Conservation (phyloP, 2,888 invertebrate species). For the Cyrtodaria siliqua region DNA sequence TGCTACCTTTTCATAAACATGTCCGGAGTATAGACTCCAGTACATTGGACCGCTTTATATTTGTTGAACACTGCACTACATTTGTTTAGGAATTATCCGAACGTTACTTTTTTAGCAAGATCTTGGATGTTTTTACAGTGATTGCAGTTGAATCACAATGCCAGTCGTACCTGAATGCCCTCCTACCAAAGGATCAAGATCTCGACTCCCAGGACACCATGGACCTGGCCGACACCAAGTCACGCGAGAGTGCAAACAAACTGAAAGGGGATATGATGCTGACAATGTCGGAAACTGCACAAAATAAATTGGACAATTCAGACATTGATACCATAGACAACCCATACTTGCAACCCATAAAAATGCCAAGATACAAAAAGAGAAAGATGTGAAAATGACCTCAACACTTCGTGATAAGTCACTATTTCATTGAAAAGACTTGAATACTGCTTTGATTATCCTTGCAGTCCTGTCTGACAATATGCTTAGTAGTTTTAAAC, state of each 20-base stretch:
- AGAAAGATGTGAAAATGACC: slow-evolving; percentile 24
- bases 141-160: slow-evolving; percentile 94
- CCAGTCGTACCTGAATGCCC: slow-evolving; percentile 93
- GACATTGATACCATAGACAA: slow-evolving; percentile 90
- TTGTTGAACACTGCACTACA: too few relatives aligned
- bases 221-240: slow-evolving; percentile 27
- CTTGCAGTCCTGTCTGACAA: slow-evolving; percentile 2
- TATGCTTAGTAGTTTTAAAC: background rate
- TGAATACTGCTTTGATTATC: too few relatives aligned
- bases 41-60: too few relatives aligned
- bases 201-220: slow-evolving; percentile 92
- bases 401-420: too few relatives aligned
- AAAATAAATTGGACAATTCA: slow-evolving; percentile 70
- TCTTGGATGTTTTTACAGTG: slow-evolving; percentile 90
- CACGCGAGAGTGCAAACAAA: background rate
- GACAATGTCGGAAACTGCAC: background rate
- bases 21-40: too few relatives aligned
- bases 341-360: slow-evolving; percentile 90
- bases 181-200: slow-evolving; percentile 97
- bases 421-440: too few relatives aligned
- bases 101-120: too few relatives aligned
- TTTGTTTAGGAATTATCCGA: too few relatives aligned
- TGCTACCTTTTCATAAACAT: too few relatives aligned
- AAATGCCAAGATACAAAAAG: slow-evolving; percentile 83
- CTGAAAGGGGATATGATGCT: background rate